A percentile compares a stretch with the other conserved stretches of the same genome.
These are phyloP conservation scores for Chrysodeixis includens DNA, from an alignment of 2,888 invertebrate genomes.

Conservation along the genomic window DNA sequence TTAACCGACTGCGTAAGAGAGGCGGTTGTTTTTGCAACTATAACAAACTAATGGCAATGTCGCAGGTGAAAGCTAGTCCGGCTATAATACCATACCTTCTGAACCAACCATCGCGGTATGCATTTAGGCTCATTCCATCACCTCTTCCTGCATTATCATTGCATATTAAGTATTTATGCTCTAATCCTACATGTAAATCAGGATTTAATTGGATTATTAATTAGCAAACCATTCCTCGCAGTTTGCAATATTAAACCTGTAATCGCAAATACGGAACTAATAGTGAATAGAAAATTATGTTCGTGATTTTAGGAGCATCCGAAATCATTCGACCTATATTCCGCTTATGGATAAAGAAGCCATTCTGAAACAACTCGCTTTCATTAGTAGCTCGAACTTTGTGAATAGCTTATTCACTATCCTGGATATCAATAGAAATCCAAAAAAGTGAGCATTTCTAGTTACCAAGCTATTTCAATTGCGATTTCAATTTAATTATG, in stretches of 20 bases:
- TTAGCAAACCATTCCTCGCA: background rate
- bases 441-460: no score
- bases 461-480: no score
- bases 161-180: background rate
- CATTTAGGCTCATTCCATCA: no score
- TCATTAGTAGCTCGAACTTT: background rate
- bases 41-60: no score
- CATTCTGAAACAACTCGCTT: background rate
- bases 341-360: background rate
- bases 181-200: background rate
- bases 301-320: background rate
- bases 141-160: background rate
- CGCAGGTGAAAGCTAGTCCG: no score
- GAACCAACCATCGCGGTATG: no score
- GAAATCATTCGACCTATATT: conserved; percentile 1
- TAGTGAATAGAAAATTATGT: background rate
- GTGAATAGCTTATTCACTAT: no score
- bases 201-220: background rate
- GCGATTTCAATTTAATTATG: no score
- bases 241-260: background rate
- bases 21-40: no score
- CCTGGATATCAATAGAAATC: no score
- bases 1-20: no score
- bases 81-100: no score
- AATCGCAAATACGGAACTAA: background rate